phyloP scores from a whole-genome alignment of 2,113 vertebrate species.

The Pao palembangensis region DNA sequence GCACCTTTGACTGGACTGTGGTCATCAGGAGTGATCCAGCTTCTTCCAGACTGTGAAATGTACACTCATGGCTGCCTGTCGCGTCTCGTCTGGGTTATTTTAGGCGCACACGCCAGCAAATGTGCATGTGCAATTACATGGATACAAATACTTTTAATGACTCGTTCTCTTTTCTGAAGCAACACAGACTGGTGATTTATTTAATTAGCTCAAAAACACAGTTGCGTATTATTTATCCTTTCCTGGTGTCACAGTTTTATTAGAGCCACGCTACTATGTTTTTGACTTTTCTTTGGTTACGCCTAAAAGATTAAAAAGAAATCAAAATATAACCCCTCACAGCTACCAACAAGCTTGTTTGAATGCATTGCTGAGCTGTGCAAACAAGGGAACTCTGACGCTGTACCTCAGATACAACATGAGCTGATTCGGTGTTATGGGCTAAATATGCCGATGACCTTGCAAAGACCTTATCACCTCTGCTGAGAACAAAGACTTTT shows the following conservation, averaged over 20 bases:
- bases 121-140: constrained; percentile 8
- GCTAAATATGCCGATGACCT: constrained; percentile 8
- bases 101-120: constrained; percentile 15
- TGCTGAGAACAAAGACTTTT: constrained; percentile 1
- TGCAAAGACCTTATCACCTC: constrained; percentile 11
- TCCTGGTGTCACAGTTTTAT: neutral
- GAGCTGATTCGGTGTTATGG: constrained; percentile 6
- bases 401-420: neutral
- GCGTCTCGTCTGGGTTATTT: constrained; percentile 52
- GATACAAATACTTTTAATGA: neutral
- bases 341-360: no score
- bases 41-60: constrained; percentile 32
- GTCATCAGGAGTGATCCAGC: constrained; percentile 44
- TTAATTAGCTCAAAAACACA: neutral
- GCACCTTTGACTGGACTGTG: constrained; percentile 2
- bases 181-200: neutral
- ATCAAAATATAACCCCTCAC: no score
- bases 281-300: no score
- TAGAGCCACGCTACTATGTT: no score
- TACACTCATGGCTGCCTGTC: constrained; percentile 18
- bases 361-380: no score
- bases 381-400: neutral
- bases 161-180: neutral
- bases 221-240: neutral
- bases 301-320: no score